Percentiles rank a stretch among this genome's conserved stretches.
These are phyloP conservation scores for Belgica antarctica DNA, from an alignment of 2,888 invertebrate species.

Conservation along the genomic window DNA sequence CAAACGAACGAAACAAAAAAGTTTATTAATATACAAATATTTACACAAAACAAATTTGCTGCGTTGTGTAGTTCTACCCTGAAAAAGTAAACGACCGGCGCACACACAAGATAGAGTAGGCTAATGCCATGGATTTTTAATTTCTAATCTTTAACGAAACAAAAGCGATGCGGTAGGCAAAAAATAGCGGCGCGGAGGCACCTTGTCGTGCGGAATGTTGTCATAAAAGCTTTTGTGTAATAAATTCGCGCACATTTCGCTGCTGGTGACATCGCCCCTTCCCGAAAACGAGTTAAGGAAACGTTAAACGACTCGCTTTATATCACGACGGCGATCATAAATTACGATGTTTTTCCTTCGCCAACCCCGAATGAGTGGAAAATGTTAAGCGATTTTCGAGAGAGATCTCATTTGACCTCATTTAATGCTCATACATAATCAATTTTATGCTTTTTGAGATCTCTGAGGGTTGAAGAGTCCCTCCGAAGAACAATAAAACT, in stretches of 20 bases:
- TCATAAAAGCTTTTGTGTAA: no score
- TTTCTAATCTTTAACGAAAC: neutral
- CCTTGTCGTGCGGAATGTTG: neutral
- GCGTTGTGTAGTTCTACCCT: slow-evolving; percentile 18
- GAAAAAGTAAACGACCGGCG: neutral
- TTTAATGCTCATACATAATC: slow-evolving; percentile 36
- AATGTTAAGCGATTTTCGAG: no score
- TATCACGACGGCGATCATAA: no score
- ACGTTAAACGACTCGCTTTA: no score
- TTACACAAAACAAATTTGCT: slow-evolving; percentile 34
- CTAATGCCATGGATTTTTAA: slow-evolving; percentile 24
- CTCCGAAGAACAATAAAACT: neutral
- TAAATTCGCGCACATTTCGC: no score
- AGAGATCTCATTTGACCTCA: slow-evolving; percentile 40
- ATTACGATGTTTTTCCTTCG: no score
- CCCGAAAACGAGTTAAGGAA: no score
- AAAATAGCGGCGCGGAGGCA: neutral
- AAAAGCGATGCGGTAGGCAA: neutral
- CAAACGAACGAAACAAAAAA: slow-evolving; percentile 9
- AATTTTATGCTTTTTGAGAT: slow-evolving; percentile 27
- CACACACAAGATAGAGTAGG: neutral
- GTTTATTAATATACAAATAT: slow-evolving; percentile 38
- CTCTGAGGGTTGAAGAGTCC: neutral
- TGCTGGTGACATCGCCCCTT: no score
- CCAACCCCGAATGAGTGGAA: no score